Conservation (phyloP, 1,140 invertebrate species). For the Sinella curviseta region DNA sequence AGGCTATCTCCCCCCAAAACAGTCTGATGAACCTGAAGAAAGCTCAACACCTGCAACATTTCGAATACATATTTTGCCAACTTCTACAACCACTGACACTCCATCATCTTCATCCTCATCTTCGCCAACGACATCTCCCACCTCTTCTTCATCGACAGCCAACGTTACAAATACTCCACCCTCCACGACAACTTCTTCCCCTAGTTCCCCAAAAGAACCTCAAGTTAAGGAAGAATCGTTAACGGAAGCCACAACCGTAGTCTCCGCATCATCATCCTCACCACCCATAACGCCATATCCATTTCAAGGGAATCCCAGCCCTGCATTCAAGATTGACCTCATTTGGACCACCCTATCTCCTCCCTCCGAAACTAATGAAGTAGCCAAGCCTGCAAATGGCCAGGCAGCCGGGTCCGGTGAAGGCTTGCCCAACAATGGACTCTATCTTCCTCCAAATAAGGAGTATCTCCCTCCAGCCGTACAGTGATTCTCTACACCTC, state of each 20-base stretch:
- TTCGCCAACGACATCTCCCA: background rate
- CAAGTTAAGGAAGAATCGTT: background rate
- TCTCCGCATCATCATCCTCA: background rate
- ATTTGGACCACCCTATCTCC: background rate
- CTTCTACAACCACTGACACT: background rate
- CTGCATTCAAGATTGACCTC: background rate
- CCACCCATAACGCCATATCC: background rate
- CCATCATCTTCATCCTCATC: no score
- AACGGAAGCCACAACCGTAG: background rate
- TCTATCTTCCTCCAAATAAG: background rate
- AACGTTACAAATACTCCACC: background rate
- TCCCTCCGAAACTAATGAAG: background rate
- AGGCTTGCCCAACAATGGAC: background rate
- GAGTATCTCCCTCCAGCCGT: background rate
- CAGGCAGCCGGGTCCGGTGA: background rate
- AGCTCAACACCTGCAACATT: background rate
- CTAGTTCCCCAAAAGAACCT: background rate
- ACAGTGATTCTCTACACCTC: no score
- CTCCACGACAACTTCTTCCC: background rate
- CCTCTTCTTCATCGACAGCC: background rate
- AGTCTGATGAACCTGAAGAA: background rate
- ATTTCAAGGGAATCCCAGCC: background rate
- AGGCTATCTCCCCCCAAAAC: background rate
- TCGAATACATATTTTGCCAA: background rate
- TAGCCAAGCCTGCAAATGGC: no score